A percentile compares a stretch with the other conserved stretches of the same genome.
phyloP scores from a whole-genome alignment of 2,888 invertebrate genomes.

The Argyra leucocephala region DNA sequence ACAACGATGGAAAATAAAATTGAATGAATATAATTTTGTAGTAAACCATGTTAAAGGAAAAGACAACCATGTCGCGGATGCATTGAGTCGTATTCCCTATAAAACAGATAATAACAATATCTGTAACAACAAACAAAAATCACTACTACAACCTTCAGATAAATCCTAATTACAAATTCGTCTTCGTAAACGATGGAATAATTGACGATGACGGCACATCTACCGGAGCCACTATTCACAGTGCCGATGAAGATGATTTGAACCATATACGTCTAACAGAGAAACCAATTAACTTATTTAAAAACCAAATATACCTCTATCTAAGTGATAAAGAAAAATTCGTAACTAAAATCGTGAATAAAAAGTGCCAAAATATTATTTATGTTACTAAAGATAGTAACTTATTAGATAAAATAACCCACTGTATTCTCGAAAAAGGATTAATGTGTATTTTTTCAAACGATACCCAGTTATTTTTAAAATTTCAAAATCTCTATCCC shows the following conservation, averaged over 20 bases:
- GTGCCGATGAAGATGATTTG: slow-evolving; percentile 13
- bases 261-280: slow-evolving; percentile 14
- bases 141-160: not conserved
- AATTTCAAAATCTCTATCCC: no score
- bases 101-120: no score
- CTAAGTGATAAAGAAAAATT: slow-evolving; percentile 12
- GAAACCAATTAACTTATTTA: slow-evolving; percentile 17
- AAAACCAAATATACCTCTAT: slow-evolving; percentile 16
- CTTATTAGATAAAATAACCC: slow-evolving; percentile 9
- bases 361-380: no score
- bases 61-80: no score
- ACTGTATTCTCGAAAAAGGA: slow-evolving; percentile 17
- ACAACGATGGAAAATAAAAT: no score
- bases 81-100: no score
- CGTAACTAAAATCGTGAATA: slow-evolving; percentile 16
- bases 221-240: slow-evolving; percentile 14
- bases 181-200: no score
- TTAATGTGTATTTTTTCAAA: slow-evolving; percentile 19
- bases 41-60: no score
- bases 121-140: not conserved
- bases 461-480: no score
- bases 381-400: slow-evolving; percentile 5
- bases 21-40: no score
- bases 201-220: no score
- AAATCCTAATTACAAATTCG: no score